Percentiles rank a stretch among this genome's conserved stretches.
Conservation (phyloP, 2,888 invertebrate species). For the Philopedon plagiatum region DNA sequence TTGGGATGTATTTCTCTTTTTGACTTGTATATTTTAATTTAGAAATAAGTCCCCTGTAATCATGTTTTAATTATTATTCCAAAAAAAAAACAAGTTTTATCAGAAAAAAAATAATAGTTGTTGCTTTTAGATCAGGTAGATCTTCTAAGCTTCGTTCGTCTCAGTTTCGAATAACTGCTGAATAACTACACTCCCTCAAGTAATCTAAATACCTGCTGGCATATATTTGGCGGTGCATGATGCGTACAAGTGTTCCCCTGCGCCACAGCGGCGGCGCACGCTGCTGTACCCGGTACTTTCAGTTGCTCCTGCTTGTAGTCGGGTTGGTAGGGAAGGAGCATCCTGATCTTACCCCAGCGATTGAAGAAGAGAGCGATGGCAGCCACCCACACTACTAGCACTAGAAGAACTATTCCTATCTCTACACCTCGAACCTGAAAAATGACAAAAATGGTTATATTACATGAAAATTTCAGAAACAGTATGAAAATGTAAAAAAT, state of each 20-base stretch:
- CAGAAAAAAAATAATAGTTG: too few species aligned
- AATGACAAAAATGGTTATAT: conserved; percentile 19
- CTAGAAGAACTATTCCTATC: conserved; percentile 89
- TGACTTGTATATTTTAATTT: too few species aligned
- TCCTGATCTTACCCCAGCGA: conserved; percentile 91
- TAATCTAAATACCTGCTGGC: conserved; percentile 72
- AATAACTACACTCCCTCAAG: too few species aligned
- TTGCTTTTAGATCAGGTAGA: too few species aligned
- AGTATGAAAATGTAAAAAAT: too few species aligned
- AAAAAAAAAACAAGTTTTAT: too few species aligned
- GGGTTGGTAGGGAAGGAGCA: conserved; percentile 92
- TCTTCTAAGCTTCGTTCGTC: background rate
- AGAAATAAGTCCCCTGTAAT: too few species aligned
- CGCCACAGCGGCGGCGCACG: conserved; percentile 74
- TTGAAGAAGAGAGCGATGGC: conserved; percentile 90
- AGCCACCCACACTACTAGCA: conserved; percentile 88
- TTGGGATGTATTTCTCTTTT: too few species aligned
- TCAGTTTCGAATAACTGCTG: conserved; percentile 14
- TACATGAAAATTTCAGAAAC: too few species aligned
- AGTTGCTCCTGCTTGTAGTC: conserved; percentile 90
- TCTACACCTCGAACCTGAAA: conserved; percentile 89
- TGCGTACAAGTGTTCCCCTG: conserved; percentile 73
- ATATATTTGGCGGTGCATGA: conserved; percentile 72
- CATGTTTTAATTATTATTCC: too few species aligned
- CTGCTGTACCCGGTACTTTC: conserved; percentile 83